Base-by-base conservation (phyloP, 2,797 vertebrate species). In the Cynodonichthys magdalenae region DNA sequence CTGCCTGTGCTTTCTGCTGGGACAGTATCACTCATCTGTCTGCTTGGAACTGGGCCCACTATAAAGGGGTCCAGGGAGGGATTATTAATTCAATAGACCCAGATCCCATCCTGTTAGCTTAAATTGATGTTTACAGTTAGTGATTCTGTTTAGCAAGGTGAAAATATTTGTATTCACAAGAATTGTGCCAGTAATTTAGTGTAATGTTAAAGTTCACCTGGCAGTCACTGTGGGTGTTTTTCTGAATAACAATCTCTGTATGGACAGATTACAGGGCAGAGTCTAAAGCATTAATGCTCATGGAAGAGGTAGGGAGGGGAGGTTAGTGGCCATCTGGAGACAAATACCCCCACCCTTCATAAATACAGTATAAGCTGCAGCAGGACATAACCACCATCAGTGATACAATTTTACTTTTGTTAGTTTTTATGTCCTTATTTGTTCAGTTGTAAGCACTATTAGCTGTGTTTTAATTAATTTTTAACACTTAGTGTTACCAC, bases 21-120 rank as follows among this genome's bases (percentile, higher is more conserved):
- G 74, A 74, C 64, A 45, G 65, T 50, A 69, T 57, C 53, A 20
- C 75, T 84, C 83, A 87, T 90, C 85, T 61, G 86, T 89, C 86
- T 89, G 85, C 63, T 57, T 80, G 89, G 83, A 73, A 1, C 64
- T 54, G 61, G 44, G 81, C 80, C 75, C 75, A 69, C 67, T 0
- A 0, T 53, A 52, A 46, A 76, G 82, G 55, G 68, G 70, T 52
- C 59, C 29, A 42, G n/a, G 36, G 54, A n/a, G 53, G 53, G 64
- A 49, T 71, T 76, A 24, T 47, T 71, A 48, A 66, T 29, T 24
- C 5, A 15, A 29, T 10, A 10, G 46, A 17, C 24, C 4, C 17
- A 14, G 15, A 54, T 17, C 46, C 50, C 57, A 54, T 69, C 42
- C 48, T 63, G 15, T 24, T 31, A 50, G 18, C 15, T 44, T 5